phyloP scores from a whole-genome alignment of 2,888 invertebrate species.

The Onchidella celtica region DNA sequence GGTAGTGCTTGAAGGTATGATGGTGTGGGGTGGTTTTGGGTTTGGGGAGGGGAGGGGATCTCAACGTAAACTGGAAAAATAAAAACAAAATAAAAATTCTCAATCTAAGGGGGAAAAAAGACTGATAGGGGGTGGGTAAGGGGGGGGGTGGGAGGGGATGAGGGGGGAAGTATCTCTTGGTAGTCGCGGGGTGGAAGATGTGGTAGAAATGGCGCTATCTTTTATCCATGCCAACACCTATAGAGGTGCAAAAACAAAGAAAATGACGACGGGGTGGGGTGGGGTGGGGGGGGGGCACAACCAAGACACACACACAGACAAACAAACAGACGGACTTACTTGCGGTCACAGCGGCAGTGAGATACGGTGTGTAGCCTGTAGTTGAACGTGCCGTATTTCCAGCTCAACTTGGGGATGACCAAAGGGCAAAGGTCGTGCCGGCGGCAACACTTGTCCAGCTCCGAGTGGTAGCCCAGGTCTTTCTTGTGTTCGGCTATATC shows the following conservation, averaged over 20 bases:
- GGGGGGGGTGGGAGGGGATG: too few relatives aligned
- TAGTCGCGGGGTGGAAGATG: too few relatives aligned
- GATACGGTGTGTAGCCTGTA: conserved; percentile 60
- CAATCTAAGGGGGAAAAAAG: too few relatives aligned
- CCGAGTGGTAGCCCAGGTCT: conserved; percentile 60
- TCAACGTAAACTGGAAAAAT: too few relatives aligned
- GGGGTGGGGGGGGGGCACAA: not conserved
- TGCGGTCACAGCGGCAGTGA: conserved; percentile 63
- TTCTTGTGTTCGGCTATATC: conserved; percentile 59
- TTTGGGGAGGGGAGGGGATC: too few relatives aligned
- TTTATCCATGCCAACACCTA: not conserved
- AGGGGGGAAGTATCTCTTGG: too few relatives aligned
- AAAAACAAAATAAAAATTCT: too few relatives aligned
- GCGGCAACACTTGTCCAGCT: conserved; percentile 64
- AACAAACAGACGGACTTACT: conserved; percentile 53
- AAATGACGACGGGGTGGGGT: not conserved
- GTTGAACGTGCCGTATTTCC: conserved; percentile 61
- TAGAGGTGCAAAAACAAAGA: not conserved
- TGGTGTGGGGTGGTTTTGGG: too few relatives aligned
- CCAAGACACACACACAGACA: conserved; percentile 16
- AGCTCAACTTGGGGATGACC: conserved; percentile 58
- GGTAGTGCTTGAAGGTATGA: too few relatives aligned
- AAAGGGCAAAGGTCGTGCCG: conserved; percentile 63
- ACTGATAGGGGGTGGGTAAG: too few relatives aligned
- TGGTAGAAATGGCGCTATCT: too few relatives aligned